phyloP scores from a whole-genome alignment of 1,140 invertebrate genomes.

The Manduca sexta region DNA sequence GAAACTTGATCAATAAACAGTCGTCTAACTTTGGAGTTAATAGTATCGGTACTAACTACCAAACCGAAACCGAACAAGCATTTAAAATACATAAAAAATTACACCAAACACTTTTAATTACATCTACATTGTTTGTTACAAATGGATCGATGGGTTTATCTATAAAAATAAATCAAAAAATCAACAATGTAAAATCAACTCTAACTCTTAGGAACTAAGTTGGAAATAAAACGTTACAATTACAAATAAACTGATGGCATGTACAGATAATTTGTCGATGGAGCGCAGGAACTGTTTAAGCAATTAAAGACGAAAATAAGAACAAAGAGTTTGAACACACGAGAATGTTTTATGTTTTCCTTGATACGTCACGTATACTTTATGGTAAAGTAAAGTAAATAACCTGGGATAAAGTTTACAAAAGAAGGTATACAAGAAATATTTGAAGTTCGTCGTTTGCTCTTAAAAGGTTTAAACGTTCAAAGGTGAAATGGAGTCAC shows the following conservation, averaged over 20 bases:
- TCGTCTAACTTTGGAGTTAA: no score
- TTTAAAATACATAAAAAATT: not conserved
- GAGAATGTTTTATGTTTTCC: no score
- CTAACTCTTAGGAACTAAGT: not conserved
- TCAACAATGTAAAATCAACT: constrained; percentile 5
- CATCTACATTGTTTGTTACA: constrained; percentile 20
- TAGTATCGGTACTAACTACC: no score
- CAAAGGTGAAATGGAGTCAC: no score
- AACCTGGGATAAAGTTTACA: no score
- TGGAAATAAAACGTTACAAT: not conserved
- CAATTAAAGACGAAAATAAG: constrained; percentile 24
- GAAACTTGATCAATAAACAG: no score
- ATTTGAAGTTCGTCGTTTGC: no score
- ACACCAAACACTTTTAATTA: constrained; percentile 21
- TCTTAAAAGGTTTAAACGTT: no score
- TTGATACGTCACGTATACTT: no score
- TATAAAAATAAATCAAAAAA: constrained; percentile 4
- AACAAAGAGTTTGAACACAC: constrained; percentile 17
- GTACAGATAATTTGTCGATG: constrained; percentile 9
- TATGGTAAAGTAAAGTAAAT: no score
- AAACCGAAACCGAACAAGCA: not conserved
- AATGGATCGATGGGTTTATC: constrained; percentile 26
- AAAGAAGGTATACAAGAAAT: no score
- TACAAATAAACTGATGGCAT: not conserved
- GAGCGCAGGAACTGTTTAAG: constrained; percentile 17